These are phyloP conservation scores for Aethes cnicana DNA, from an alignment of 2,888 invertebrate species.

Conservation along the genomic window DNA sequence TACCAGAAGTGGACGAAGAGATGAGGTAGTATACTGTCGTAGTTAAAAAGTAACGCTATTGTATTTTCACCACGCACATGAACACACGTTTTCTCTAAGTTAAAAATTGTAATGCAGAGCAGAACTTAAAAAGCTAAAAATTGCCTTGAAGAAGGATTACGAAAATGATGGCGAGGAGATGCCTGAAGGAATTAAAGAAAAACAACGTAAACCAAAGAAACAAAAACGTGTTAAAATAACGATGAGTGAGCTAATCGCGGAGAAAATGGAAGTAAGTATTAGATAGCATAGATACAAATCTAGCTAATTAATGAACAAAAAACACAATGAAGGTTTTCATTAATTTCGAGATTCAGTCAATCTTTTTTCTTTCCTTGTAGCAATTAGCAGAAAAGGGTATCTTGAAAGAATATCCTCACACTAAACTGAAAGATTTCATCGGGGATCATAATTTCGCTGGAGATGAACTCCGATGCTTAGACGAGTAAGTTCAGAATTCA, in stretches of 20 bases:
- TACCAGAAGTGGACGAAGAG: conserved; percentile 46
- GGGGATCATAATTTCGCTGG: conserved; percentile 66
- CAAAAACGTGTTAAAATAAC: conserved; percentile 38
- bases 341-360: background rate
- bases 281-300: too few relatives aligned
- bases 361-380: conserved; percentile 40
- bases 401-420: conserved; percentile 52
- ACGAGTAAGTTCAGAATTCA: conserved; percentile 52
- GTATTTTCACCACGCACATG: too few relatives aligned
- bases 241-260: conserved; percentile 39
- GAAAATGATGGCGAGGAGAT: conserved; percentile 49
- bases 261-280: conserved; percentile 57
- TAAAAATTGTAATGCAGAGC: conserved; percentile 40
- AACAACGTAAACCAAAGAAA: conserved; percentile 37
- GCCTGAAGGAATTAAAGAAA: conserved; percentile 50
- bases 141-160: conserved; percentile 59
- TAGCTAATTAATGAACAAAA: too few relatives aligned
- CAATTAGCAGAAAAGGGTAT: conserved; percentile 48
- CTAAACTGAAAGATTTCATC: conserved; percentile 52
- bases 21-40: conserved; percentile 45
- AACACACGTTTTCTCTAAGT: too few relatives aligned
- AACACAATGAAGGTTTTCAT: background rate
- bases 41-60: background rate
- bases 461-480: conserved; percentile 54
- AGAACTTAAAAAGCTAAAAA: conserved; percentile 51